Percentiles rank a stretch among this genome's conserved stretches.
Evolutionary conservation across 2,888 invertebrate species (phyloP).

Genomic region (Sesia bembeciformis): DNA sequence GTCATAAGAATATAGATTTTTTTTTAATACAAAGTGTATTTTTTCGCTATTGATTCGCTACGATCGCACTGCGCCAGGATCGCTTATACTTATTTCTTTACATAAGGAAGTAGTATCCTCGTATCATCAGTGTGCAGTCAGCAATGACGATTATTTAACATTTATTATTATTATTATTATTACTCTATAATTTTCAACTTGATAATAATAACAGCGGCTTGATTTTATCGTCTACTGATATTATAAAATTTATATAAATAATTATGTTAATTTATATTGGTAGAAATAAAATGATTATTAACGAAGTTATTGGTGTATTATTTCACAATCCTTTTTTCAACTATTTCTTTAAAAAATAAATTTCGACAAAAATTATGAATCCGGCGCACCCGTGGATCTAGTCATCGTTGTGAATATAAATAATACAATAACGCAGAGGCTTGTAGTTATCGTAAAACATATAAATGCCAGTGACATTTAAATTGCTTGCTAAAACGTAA

Average conservation of each 20-base stretch:
- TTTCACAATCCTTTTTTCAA: constrained; percentile 7
- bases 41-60: constrained; percentile 11
- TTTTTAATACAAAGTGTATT: background rate
- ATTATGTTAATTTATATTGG: constrained; percentile 45
- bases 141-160: background rate
- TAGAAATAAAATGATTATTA: constrained; percentile 55
- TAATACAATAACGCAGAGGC: constrained; percentile 15
- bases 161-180: constrained; percentile 3
- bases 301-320: constrained; percentile 33
- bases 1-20: constrained; percentile 24
- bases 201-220: constrained; percentile 47
- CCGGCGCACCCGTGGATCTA: background rate
- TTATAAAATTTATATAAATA: constrained; percentile 44
- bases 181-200: constrained; percentile 22
- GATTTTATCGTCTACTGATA: constrained; percentile 51
- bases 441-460: constrained; percentile 15
- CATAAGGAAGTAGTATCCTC: constrained; percentile 61
- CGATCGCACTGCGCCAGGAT: constrained; percentile 25
- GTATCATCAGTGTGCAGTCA: constrained; percentile 23
- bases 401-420: background rate
- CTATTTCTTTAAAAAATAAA: background rate
- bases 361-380: background rate
- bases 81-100: constrained; percentile 56
- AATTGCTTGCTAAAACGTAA: too few species aligned
- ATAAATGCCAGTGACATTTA: constrained; percentile 21